Conservation (phyloP, 2,888 invertebrate species). For the Troides oblongomaculatus region DNA sequence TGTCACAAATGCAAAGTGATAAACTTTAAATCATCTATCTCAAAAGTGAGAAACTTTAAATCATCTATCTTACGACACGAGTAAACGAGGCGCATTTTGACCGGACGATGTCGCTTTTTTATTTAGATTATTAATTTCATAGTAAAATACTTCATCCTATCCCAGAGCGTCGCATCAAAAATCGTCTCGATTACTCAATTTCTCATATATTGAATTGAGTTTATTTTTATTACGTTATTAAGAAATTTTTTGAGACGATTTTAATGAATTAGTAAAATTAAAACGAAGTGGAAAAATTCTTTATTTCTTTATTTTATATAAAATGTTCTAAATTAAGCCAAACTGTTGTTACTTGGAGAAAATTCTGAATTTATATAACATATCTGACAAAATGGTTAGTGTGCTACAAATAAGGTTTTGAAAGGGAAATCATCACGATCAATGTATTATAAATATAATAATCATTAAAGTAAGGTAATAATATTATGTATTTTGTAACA, state of each 20-base stretch:
- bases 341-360: constrained; percentile 77
- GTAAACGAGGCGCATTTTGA: constrained; percentile 50
- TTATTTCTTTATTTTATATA: constrained; percentile 52
- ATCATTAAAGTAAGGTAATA: constrained; percentile 74
- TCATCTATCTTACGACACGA: constrained; percentile 40
- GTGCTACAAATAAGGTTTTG: constrained; percentile 77
- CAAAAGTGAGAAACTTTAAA: constrained; percentile 28
- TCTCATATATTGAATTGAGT: constrained; percentile 32
- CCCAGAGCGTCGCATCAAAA: constrained; percentile 38
- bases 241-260: constrained; percentile 53
- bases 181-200: constrained; percentile 35
- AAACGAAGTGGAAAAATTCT: constrained; percentile 51
- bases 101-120: constrained; percentile 30
- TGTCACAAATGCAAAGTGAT: constrained; percentile 56
- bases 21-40: constrained; percentile 36
- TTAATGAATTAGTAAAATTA: constrained; percentile 49
- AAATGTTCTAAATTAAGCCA: constrained; percentile 68
- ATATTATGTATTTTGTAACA: constrained; percentile 77
- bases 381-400: constrained; percentile 81
- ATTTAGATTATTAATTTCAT: constrained; percentile 18
- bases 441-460: constrained; percentile 77
- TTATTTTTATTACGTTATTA: constrained; percentile 37
- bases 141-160: constrained; percentile 38
- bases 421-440: constrained; percentile 70
- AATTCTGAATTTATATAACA: constrained; percentile 80